Conservation (phyloP, 1,140 invertebrate species). For the Colletes gigas region DNA sequence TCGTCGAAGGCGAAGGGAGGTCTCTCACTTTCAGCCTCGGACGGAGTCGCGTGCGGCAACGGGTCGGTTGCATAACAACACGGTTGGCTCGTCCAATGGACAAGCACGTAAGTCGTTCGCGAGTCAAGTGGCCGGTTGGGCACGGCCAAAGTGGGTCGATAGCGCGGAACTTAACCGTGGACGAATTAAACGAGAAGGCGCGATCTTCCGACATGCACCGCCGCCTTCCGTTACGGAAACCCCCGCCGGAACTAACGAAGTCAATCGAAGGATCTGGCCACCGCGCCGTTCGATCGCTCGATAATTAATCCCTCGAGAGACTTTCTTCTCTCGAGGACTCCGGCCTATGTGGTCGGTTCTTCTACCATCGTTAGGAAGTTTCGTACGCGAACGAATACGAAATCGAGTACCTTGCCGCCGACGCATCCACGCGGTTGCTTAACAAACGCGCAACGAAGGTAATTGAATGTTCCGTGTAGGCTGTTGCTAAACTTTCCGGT, state of each 20-base stretch:
- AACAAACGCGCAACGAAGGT: slow-evolving; percentile 28
- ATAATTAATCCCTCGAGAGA: neutral
- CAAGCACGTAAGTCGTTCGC: slow-evolving; percentile 57
- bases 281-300: too few relatives aligned
- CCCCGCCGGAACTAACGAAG: neutral
- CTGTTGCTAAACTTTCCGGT: slow-evolving; percentile 44
- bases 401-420: neutral
- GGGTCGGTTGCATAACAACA: slow-evolving; percentile 58
- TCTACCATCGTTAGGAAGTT: slow-evolving; percentile 11
- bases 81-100: slow-evolving; percentile 27
- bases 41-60: slow-evolving; percentile 65
- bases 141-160: slow-evolving; percentile 55
- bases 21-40: slow-evolving; percentile 70
- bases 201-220: slow-evolving; percentile 21
- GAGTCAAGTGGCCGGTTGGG: slow-evolving; percentile 59
- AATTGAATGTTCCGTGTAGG: slow-evolving; percentile 11
- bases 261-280: slow-evolving; percentile 15
- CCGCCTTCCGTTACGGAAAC: neutral
- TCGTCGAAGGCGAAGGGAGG: slow-evolving; percentile 41
- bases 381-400: neutral
- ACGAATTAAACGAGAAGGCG: slow-evolving; percentile 24
- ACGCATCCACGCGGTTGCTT: slow-evolving; percentile 9
- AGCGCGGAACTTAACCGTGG: slow-evolving; percentile 43
- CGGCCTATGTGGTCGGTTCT: too few relatives aligned
- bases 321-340: neutral